Conservation (phyloP, 2,113 vertebrate species). For the Xyliphius kryptos region DNA sequence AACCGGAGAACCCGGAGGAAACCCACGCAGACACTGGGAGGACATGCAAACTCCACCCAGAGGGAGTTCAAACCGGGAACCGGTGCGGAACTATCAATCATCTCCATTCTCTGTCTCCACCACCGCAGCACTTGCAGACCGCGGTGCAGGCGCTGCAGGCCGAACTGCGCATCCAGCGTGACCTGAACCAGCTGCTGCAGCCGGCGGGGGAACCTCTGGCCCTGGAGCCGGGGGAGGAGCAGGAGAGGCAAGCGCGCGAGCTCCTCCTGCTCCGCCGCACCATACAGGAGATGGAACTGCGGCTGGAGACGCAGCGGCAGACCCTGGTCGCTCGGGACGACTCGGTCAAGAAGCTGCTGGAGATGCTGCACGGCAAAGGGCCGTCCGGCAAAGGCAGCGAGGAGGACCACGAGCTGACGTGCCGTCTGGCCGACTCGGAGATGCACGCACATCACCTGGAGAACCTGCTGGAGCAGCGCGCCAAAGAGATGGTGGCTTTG, state of each 20-base stretch:
- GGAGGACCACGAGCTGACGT: slow-evolving; percentile 91
- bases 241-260: slow-evolving; percentile 94
- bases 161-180: slow-evolving; percentile 89
- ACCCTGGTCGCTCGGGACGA: slow-evolving; percentile 89
- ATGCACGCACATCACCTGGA: slow-evolving; percentile 95
- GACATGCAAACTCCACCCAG: no score
- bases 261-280: slow-evolving; percentile 93
- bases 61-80: no score
- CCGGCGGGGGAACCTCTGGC: slow-evolving; percentile 76
- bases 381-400: slow-evolving; percentile 89
- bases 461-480: slow-evolving; percentile 91
- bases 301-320: slow-evolving; percentile 95
- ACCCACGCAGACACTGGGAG: no score
- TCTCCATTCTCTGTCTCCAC: slow-evolving; percentile 26
- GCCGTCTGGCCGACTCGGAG: slow-evolving; percentile 90
- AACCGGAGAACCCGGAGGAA: no score
- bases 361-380: slow-evolving; percentile 97
- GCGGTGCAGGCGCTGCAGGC: slow-evolving; percentile 96
- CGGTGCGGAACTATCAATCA: no score
- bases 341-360: slow-evolving; percentile 96
- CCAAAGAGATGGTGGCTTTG: slow-evolving; percentile 82
- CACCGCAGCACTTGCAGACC: slow-evolving; percentile 89
- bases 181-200: slow-evolving; percentile 94
- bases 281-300: slow-evolving; percentile 96
- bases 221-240: slow-evolving; percentile 89